Base-by-base conservation (phyloP, 1,140 invertebrate genomes). In the Bicyclus anynana region DNA sequence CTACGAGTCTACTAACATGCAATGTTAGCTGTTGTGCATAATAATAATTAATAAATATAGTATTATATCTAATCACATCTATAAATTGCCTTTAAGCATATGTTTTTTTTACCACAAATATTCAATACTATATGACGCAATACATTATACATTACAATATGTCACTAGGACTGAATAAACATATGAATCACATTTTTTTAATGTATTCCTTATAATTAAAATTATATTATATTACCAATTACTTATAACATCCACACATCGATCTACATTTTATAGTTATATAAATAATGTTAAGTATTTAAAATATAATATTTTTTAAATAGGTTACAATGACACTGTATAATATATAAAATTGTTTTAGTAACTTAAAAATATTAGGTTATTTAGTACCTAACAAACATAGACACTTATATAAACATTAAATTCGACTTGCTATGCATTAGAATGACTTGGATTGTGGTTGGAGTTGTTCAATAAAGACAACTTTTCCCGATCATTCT, bases 131-230 rank as follows among this genome's bases (percentile, higher is more conserved):
- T 61, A 69, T 59, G 52, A 66, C 61, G 68, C 63, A 60, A 56
- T 51, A 60, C 54, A 50, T 64, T 70, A 71, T 9, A 44, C 49
- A 57, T 61, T 67, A 54, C 29, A 49, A 53, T 50, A 53, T 50
- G 44, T 64, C 37, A 71, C 60, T 66, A 73, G 60, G 46, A 29
- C 60, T 59, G 62, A 64, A 76, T 76, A 76, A 72, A 69, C 67
- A 64, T 78, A 74, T 80, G 77, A 82, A 82, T 82, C 79, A 82
- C 79, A 82, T 81, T 82, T 70, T n/a, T 71, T 69, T 44, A 33
- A 69, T 72, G 61, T 71, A 69, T 68, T 58, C 56, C 63, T 74
- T 78, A 78, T 29, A 46, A 56, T 64, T 66, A 72, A 26, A 49
- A 50, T 46, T 62, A 47, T 42, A 49, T 46, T 62, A 47, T 42